A percentile compares a stretch with the other conserved stretches of the same genome.
These are phyloP conservation scores for Ceyx cyanopectus DNA, from an alignment of 2,113 vertebrate species.

Conservation along the genomic window DNA sequence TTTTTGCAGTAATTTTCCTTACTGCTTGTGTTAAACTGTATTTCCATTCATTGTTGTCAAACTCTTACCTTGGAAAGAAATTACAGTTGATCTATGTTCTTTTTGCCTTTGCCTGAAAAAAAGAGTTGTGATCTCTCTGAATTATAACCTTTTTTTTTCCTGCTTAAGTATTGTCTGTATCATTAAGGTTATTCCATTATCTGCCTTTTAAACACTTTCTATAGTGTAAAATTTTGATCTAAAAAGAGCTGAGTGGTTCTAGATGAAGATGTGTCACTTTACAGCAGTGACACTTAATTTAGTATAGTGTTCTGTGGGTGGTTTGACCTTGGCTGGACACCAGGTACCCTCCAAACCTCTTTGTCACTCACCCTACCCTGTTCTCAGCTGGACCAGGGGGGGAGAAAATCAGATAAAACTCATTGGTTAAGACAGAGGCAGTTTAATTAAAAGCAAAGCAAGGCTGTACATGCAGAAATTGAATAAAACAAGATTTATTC, in stretches of 20 bases:
- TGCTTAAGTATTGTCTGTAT: neutral
- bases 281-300: neutral
- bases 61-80: neutral
- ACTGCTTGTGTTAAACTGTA: neutral
- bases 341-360: no score
- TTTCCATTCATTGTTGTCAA: neutral
- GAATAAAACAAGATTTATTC: no score
- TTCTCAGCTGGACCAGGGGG: no score
- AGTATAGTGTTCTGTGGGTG: neutral
- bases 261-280: neutral
- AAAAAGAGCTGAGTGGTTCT: neutral
- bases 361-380: no score
- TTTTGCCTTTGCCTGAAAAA: neutral
- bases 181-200: neutral
- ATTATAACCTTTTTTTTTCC: neutral
- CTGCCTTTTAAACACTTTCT: neutral
- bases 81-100: no score
- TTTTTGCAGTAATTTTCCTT: neutral
- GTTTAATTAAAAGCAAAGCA: no score
- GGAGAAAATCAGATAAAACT: no score
- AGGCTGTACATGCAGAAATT: no score
- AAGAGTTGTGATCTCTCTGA: neutral
- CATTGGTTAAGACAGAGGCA: no score
- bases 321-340: no score
- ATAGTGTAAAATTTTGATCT: neutral